Conservation (phyloP, 2,113 vertebrate species). For the Seriola aureovittata region DNA sequence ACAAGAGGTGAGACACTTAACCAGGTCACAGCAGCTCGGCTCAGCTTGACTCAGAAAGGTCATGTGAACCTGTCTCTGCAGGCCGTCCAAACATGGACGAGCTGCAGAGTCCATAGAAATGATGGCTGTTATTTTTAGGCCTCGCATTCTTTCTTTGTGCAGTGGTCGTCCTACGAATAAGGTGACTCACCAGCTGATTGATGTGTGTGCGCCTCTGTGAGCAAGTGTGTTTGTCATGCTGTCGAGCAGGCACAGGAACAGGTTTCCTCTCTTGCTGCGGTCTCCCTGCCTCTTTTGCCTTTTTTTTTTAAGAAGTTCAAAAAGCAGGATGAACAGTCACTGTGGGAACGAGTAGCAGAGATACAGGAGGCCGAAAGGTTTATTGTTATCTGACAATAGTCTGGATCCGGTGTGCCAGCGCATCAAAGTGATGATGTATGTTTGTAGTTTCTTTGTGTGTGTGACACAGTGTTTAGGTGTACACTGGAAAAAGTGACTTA, state of each 20-base stretch:
- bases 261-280: constrained; percentile 63
- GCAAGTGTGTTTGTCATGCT: constrained; percentile 67
- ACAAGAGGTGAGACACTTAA: constrained; percentile 47
- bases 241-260: constrained; percentile 71
- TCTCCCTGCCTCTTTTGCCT: constrained; percentile 14
- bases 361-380: not conserved
- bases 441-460: constrained; percentile 29
- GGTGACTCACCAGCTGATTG: constrained; percentile 77
- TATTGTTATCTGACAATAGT: constrained; percentile 54
- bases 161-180: constrained; percentile 69
- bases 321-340: constrained; percentile 60
- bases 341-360: constrained; percentile 31
- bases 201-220: constrained; percentile 58
- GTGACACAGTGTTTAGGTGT: constrained; percentile 22
- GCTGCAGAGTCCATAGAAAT: constrained; percentile 68
- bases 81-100: constrained; percentile 64
- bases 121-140: constrained; percentile 77
- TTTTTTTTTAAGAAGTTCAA: constrained; percentile 25
- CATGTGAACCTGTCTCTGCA: constrained; percentile 58
- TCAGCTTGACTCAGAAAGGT: constrained; percentile 56
- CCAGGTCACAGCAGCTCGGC: constrained; percentile 48
- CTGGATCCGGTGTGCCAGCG: constrained; percentile 6
- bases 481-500: constrained; percentile 31
- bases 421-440: constrained; percentile 40
- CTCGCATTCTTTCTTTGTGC: constrained; percentile 67